Conservation (phyloP, 2,888 invertebrate genomes). For the Tromatobia lineatoria region DNA sequence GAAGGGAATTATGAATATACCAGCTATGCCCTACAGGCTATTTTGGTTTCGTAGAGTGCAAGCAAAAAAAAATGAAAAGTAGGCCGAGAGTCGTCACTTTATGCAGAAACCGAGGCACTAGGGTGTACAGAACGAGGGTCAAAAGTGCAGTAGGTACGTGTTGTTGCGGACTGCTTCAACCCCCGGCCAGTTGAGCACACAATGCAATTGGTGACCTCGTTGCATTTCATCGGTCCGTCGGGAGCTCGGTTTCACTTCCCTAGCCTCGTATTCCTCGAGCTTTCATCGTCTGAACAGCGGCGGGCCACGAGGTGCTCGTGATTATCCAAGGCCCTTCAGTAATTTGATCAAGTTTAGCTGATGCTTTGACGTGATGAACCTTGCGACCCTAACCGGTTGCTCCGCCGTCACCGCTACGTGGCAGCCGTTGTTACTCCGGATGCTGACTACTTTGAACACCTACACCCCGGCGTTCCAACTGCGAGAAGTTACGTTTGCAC, state of each 20-base stretch:
- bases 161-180: constrained; percentile 66
- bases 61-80: constrained; percentile 25
- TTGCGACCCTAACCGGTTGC: constrained; percentile 45
- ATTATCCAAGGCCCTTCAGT: constrained; percentile 68
- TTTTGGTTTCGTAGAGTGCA: constrained; percentile 56
- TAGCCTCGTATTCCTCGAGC: neutral
- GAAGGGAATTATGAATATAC: constrained; percentile 52
- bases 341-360: constrained; percentile 74
- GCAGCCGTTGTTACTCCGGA: constrained; percentile 39
- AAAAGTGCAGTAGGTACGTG: constrained; percentile 67
- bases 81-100: constrained; percentile 64
- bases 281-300: constrained; percentile 20
- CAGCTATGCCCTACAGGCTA: constrained; percentile 56
- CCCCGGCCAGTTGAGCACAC: constrained; percentile 69
- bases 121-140: constrained; percentile 58
- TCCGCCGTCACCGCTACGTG: constrained; percentile 1
- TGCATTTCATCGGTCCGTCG: constrained; percentile 71
- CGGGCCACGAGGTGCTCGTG: constrained; percentile 50
- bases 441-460: constrained; percentile 63
- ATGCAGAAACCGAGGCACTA: constrained; percentile 51
- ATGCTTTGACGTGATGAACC: constrained; percentile 74
- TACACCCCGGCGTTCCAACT: constrained; percentile 10
- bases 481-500: constrained; percentile 68
- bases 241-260: constrained; percentile 38
- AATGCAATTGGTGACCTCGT: constrained; percentile 76